Conservation (phyloP, 2,113 vertebrate genomes). For the Glareola pratincola region DNA sequence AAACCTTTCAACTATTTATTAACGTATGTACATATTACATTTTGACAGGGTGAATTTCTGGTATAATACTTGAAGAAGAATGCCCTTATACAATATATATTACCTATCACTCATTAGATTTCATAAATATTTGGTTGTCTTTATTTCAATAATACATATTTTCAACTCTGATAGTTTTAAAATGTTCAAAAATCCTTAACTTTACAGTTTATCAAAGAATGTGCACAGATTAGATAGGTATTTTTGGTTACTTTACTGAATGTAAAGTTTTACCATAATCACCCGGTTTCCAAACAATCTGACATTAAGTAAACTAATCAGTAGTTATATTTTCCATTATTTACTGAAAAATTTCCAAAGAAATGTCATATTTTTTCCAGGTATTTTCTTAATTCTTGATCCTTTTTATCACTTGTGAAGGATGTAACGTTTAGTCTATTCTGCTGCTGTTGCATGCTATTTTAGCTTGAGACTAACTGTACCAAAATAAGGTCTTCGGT, state of each 20-base stretch:
- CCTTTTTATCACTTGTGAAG: not conserved
- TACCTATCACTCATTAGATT: not conserved
- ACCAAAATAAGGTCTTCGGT: not conserved
- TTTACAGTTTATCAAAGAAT: not conserved
- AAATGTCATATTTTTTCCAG: not conserved
- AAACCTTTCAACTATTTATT: not conserved
- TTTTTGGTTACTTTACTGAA: not conserved
- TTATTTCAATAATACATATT: not conserved
- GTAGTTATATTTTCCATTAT: not conserved
- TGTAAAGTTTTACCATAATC: not conserved
- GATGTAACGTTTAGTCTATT: not conserved
- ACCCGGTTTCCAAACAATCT: not conserved
- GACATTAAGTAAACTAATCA: not conserved
- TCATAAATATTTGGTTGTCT: not conserved
- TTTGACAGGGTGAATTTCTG: not conserved
- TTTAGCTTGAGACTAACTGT: not conserved
- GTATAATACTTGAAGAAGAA: not conserved
- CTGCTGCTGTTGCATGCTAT: not conserved
- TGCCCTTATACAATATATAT: not conserved
- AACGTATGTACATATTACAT: accelerated
- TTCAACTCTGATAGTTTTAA: not conserved
- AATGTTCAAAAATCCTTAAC: not conserved
- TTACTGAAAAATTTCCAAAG: not conserved
- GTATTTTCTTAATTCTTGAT: not conserved
- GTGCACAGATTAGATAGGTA: not conserved